These are phyloP conservation scores for Ophthalmolycus amberensis DNA, from an alignment of 2,113 vertebrate species.

Conservation along the genomic window DNA sequence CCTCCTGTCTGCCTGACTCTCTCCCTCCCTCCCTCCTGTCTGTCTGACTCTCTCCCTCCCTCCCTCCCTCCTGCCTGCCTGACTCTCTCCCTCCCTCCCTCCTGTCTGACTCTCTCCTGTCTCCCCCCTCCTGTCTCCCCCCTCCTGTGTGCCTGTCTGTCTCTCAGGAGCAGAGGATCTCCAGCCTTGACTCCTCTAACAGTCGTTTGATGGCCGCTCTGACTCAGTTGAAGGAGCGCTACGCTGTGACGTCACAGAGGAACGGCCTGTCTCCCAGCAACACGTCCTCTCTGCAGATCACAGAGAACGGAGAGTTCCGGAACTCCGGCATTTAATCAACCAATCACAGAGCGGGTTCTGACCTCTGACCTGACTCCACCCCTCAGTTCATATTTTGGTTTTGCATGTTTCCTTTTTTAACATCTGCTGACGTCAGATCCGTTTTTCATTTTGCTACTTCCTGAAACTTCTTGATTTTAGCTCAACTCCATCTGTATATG, in stretches of 20 bases:
- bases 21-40: too few species aligned
- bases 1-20: too few species aligned
- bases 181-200: slow-evolving; percentile 93
- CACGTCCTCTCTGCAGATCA: slow-evolving; percentile 98
- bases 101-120: neutral
- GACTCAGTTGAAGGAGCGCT: slow-evolving; percentile 98
- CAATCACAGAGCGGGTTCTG: neutral
- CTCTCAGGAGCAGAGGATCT: slow-evolving; percentile 93
- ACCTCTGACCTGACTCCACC: slow-evolving; percentile 33
- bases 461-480: neutral
- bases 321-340: slow-evolving; percentile 88
- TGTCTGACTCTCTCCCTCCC: neutral
- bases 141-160: neutral
- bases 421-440: slow-evolving; percentile 39
- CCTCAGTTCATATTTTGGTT: slow-evolving; percentile 34
- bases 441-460: slow-evolving; percentile 40
- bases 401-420: slow-evolving; percentile 68
- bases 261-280: slow-evolving; percentile 99
- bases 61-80: neutral
- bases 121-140: neutral
- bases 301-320: slow-evolving; percentile 98
- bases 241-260: slow-evolving; percentile 93
- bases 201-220: slow-evolving; percentile 95
- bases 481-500: neutral
- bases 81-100: neutral